Conservation (phyloP, 2,797 vertebrate genomes). For the Adrianichthys oophorus region DNA sequence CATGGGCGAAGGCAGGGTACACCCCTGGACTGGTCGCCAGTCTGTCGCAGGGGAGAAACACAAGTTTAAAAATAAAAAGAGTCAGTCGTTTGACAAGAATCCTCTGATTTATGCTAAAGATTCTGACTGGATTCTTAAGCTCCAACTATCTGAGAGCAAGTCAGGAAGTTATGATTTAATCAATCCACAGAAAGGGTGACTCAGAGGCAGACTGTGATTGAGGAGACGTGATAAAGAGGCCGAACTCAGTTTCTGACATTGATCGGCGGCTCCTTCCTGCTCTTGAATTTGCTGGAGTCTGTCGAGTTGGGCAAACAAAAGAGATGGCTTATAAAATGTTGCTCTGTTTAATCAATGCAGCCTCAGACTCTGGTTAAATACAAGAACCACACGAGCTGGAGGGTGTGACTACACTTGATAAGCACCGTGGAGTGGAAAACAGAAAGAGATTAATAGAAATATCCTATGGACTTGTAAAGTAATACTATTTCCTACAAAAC, state of each 20-base stretch:
- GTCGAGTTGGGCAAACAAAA: constrained; percentile 56
- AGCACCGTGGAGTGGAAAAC: no score
- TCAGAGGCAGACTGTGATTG: constrained; percentile 40
- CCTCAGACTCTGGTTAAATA: constrained; percentile 36
- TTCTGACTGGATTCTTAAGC: constrained; percentile 8
- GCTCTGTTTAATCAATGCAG: constrained; percentile 47
- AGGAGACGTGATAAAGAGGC: constrained; percentile 38
- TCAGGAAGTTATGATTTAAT: constrained; percentile 50
- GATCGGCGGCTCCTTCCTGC: constrained; percentile 38
- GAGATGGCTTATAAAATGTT: constrained; percentile 54
- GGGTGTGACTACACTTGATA: background rate
- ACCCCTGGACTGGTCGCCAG: no score
- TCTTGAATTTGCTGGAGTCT: constrained; percentile 13
- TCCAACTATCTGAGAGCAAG: background rate
- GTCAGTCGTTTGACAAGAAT: no score
- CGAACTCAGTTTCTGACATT: constrained; percentile 38
- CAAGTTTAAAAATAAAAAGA: no score
- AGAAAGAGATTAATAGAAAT: background rate
- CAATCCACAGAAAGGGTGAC: constrained; percentile 41
- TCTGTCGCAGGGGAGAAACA: no score
- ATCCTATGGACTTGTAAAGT: background rate
- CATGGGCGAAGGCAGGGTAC: no score
- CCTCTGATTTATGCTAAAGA: background rate
- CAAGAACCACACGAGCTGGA: constrained; percentile 33
- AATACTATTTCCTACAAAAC: constrained; percentile 1